Percentiles rank a stretch among this genome's conserved stretches.
Evolutionary conservation across 2,888 invertebrate genomes (phyloP).

Genomic region (Yponomeuta evonymella): DNA sequence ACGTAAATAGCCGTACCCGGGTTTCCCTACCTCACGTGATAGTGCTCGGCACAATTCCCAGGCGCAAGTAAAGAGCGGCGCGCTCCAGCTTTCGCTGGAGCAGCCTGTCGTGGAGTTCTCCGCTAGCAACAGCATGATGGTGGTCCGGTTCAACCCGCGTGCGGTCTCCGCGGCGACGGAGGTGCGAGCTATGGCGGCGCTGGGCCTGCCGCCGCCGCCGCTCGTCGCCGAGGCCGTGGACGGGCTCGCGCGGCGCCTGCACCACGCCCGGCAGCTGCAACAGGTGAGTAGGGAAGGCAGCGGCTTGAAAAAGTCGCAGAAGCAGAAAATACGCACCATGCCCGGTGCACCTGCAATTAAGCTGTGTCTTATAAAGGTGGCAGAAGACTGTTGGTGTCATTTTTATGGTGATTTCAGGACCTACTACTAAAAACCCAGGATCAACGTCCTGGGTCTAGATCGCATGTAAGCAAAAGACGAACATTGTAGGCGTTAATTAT

Average conservation of each 20-base stretch:
- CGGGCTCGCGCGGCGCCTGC: constrained; percentile 85
- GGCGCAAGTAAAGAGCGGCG: constrained; percentile 59
- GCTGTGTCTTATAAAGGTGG: too few relatives aligned
- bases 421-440: too few relatives aligned
- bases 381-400: too few relatives aligned
- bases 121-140: constrained; percentile 83
- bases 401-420: too few relatives aligned
- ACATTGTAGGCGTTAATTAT: too few relatives aligned
- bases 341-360: neutral
- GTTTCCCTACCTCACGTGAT: too few relatives aligned
- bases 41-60: constrained; percentile 24
- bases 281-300: constrained; percentile 76
- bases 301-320: too few relatives aligned
- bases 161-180: constrained; percentile 90
- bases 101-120: constrained; percentile 89
- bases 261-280: constrained; percentile 90
- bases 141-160: constrained; percentile 93
- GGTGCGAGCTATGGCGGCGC: constrained; percentile 89
- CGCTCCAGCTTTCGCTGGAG: constrained; percentile 60
- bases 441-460: too few relatives aligned
- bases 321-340: neutral
- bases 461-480: too few relatives aligned
- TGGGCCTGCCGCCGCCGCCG: constrained; percentile 86
- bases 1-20: too few relatives aligned
- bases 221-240: constrained; percentile 83